phyloP scores from a whole-genome alignment of 1,140 invertebrate genomes.

The Ceratina calcarata region DNA sequence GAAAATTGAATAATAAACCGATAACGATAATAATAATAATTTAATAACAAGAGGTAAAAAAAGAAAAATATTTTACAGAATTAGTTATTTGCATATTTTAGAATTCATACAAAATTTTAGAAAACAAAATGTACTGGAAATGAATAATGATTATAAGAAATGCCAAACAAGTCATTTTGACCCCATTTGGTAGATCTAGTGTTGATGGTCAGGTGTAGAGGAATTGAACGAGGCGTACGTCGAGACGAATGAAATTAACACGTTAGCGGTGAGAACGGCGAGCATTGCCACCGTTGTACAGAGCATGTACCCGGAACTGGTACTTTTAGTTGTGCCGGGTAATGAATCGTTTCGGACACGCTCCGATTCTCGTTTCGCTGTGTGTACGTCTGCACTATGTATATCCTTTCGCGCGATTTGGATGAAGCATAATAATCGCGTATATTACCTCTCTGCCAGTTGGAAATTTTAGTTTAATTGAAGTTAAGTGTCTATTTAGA shows the following conservation, averaged over 20 bases:
- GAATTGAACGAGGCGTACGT: background rate
- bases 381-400: background rate
- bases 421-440: conserved; percentile 37
- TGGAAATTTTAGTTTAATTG: conserved; percentile 55
- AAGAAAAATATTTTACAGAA: too few species aligned
- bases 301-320: background rate
- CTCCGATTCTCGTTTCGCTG: conserved; percentile 12
- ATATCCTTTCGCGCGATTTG: conserved; percentile 28
- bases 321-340: background rate
- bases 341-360: conserved; percentile 32
- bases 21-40: too few species aligned
- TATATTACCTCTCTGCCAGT: conserved; percentile 16
- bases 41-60: too few species aligned
- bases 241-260: background rate
- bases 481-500: conserved; percentile 55
- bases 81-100: too few species aligned
- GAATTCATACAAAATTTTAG: too few species aligned
- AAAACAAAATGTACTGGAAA: too few species aligned
- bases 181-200: too few species aligned
- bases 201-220: too few species aligned
- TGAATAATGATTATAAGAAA: too few species aligned
- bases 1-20: too few species aligned
- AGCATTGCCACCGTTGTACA: background rate
- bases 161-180: too few species aligned
- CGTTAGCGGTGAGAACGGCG: background rate